Evolutionary conservation across 2,797 vertebrate species (phyloP), one percentile per base, ranked within the genome.

Genomic region (Peromyscus melanophrys): DNA sequence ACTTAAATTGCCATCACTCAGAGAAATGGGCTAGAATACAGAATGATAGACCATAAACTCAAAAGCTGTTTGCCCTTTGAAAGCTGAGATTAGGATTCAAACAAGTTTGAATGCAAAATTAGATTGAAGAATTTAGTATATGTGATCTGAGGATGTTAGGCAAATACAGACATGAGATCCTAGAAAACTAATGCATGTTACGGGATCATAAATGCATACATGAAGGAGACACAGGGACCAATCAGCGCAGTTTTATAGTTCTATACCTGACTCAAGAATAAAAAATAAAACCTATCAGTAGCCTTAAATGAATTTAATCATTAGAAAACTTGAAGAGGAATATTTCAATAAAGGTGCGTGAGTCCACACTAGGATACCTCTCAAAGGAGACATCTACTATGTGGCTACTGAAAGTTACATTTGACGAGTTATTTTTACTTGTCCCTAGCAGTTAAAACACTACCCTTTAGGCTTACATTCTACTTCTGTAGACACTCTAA

Each of bases 71-170:
- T 57, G 46, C 55, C 73, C 65, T 88, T 88, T 61, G 49, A 73
- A 91, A 31, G 55, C 17, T 87, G 4, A 95, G 88, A 84, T 87
- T 92, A 87, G 27, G 92, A 95, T 90, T 40, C 82, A 37, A 96
- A 16, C 34, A 92, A 69, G 23, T 65, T 65, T 63, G 69, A 76
- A 21, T 88, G 1, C 3, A 65, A 87, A 43, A 4, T 87, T 83
- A 85, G 17, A 75, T n/a, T 83, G 21, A 86, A 77, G n/a, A 65
- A 95, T 93, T 95, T 96, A 93, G 16, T 77, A 83, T 84, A 31
- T 37, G 4, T 69, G 46, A 82, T 90, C 77, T 94, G 55, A 90
- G 46, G 27, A 90, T 93, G 84, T 29, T 77, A 16, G 55, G 19
- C 19, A 85, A 86, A 82, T 25, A 92, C 0, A 73, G 7, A 73